A percentile compares a stretch with the other conserved stretches of the same genome.
phyloP scores from a whole-genome alignment of 2,888 invertebrate species.

The Aelia acuminata region DNA sequence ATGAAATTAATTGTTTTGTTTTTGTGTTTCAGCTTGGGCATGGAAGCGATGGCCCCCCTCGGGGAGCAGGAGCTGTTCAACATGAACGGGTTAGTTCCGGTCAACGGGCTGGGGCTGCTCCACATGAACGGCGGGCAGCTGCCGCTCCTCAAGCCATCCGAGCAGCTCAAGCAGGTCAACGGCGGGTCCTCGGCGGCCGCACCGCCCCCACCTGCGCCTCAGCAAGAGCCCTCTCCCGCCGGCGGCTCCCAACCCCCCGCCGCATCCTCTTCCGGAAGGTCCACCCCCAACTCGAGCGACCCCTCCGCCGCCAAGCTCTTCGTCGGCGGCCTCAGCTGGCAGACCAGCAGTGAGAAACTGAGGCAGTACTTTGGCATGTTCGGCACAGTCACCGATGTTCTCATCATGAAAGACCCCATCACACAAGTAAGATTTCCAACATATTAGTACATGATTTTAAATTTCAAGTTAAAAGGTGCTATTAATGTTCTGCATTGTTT shows the following conservation, averaged over 20 bases:
- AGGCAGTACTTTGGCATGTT: conserved; percentile 94
- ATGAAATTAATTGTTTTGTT: neutral
- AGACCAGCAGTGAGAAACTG: conserved; percentile 93
- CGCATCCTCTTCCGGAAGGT: conserved; percentile 73
- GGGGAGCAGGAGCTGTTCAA: conserved; percentile 66
- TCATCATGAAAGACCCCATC: conserved; percentile 94
- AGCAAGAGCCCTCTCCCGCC: conserved; percentile 72
- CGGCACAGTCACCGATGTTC: conserved; percentile 90
- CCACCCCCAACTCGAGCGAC: conserved; percentile 71
- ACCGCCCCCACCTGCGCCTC: conserved; percentile 68
- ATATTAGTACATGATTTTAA: too few relatives aligned
- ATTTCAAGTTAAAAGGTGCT: too few relatives aligned
- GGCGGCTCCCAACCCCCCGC: conserved; percentile 78
- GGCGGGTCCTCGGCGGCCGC: conserved; percentile 69
- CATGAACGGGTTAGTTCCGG: conserved; percentile 67
- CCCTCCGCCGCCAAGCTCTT: conserved; percentile 89
- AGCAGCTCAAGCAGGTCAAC: conserved; percentile 63
- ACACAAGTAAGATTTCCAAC: conserved; percentile 81
- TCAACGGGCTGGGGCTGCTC: conserved; percentile 66
- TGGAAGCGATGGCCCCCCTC: conserved; percentile 67
- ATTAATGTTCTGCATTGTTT: too few relatives aligned
- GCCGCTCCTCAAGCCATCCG: conserved; percentile 63
- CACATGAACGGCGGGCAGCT: conserved; percentile 65
- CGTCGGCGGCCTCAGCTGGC: conserved; percentile 93
- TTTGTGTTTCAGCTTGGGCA: conserved; percentile 67